Evolutionary conservation across 2,888 invertebrate genomes (phyloP).

Genomic region (Rhagophthalmus giganteus): DNA sequence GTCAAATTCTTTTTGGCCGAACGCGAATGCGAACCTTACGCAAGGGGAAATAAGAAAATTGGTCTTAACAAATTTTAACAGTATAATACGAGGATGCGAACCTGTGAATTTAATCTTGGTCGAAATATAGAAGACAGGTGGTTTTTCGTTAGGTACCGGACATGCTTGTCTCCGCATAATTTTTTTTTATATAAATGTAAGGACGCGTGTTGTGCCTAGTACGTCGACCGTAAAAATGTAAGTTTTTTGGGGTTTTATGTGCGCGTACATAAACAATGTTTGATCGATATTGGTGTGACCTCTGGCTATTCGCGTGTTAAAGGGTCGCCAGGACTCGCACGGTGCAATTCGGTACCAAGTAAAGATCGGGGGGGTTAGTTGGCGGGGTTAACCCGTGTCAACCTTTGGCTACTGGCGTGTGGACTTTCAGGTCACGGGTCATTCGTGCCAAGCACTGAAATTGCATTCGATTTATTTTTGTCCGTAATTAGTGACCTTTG

Average conservation of each 20-base stretch:
- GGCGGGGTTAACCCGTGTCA: constrained; percentile 32
- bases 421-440: constrained; percentile 44
- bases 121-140: constrained; percentile 49
- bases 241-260: too few species aligned
- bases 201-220: too few species aligned
- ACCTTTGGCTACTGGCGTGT: constrained; percentile 55
- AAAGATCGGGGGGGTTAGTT: constrained; percentile 27
- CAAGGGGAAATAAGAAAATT: constrained; percentile 13
- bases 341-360: constrained; percentile 46
- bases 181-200: too few species aligned
- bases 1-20: constrained; percentile 38
- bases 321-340: constrained; percentile 38
- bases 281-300: constrained; percentile 55
- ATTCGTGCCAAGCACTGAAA: constrained; percentile 46
- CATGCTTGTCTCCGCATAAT: constrained; percentile 30
- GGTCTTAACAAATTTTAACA: constrained; percentile 30
- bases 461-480: constrained; percentile 17
- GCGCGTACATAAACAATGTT: constrained; percentile 38
- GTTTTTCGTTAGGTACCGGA: constrained; percentile 41
- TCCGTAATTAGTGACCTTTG: background rate
- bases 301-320: constrained; percentile 55
- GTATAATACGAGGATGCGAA: constrained; percentile 38
- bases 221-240: too few species aligned
- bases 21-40: constrained; percentile 26
- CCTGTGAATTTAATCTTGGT: constrained; percentile 47